These are phyloP conservation scores for Eristalis intricaria DNA, from an alignment of 2,888 invertebrate genomes.

Conservation along the genomic window DNA sequence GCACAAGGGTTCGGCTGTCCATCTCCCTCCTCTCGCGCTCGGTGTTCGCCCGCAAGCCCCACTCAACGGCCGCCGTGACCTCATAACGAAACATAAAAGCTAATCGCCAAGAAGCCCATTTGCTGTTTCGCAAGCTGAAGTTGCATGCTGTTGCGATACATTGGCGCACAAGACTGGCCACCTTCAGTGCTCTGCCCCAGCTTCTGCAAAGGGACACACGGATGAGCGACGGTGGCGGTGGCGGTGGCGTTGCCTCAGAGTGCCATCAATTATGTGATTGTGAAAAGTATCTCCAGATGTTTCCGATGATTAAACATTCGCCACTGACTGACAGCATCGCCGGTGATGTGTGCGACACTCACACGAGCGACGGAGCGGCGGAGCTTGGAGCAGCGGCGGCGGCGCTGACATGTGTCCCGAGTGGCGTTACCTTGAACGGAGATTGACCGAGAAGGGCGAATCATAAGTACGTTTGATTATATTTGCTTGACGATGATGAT, in stretches of 20 bases:
- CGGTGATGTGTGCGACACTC: background rate
- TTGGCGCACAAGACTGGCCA: background rate
- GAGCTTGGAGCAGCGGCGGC: background rate
- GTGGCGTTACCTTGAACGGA: conserved; percentile 31
- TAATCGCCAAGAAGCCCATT: conserved; percentile 50
- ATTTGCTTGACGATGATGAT: background rate
- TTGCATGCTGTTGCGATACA: conserved; percentile 38
- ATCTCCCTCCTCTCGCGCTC: background rate
- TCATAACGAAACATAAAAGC: conserved; percentile 52
- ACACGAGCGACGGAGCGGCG: background rate
- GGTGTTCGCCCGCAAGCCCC: background rate
- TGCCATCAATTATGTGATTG: conserved; percentile 39
- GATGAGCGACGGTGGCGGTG: background rate
- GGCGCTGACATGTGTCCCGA: conserved; percentile 1
- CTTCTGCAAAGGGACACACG: background rate
- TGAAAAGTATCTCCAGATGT: conserved; percentile 39
- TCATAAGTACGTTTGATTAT: background rate
- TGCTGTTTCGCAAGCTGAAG: conserved; percentile 42
- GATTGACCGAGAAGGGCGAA: conserved; percentile 56
- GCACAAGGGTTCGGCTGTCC: background rate
- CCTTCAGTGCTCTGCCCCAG: too few relatives aligned
- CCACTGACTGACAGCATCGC: background rate
- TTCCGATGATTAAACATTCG: conserved; percentile 30
- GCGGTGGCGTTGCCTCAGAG: conserved; percentile 14
- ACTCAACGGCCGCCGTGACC: conserved; percentile 12